Evolutionary conservation across 2,888 invertebrate species (phyloP), one percentile per base, ranked within the genome.

Genomic region (Camponotus fellah): DNA sequence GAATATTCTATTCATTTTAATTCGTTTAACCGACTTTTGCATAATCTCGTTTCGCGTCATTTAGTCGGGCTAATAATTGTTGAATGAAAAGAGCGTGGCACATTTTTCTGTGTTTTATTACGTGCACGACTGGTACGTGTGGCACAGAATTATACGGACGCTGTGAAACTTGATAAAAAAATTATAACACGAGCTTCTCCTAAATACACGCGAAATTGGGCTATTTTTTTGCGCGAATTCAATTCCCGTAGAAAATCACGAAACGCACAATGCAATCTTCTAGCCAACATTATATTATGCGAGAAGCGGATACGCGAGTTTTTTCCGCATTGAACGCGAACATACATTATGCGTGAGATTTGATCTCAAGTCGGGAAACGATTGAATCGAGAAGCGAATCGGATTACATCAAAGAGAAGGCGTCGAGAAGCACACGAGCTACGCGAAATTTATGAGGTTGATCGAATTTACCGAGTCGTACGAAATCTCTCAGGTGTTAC

Each of bases 401-500:
- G 26, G 14, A 14, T 49, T 64, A n/a, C 9, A 14, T 0, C 2
- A 21, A 62, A 32, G 26, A 40, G n/a, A 32, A 34, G 37, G 21
- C 34, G 60, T 66, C 83, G 34, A 49, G 10, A 40, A 1, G 12
- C 46, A 14, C 0, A 46, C 4, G 37, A 4, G 14, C 17, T 37
- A 65, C 49, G 64, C 64, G 65, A 80, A 58, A 68, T 72, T 49
- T 40, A 14, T 34, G 21, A 12, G 37, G 8, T 58, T 26, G 21
- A 26, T 17, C 40, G 40, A 60, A 58, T 71, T 58, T 56, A 4
- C 26, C 68, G 43, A 49, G 43, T 26, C 43, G 32, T 17, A 26
- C 46, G 21, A 75, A 32, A 53, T 43, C 53, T 72, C 60, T 32
- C 58, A 34, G 26, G 26, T 60, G 68, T 64, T 62, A 17, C 58